Conservation (phyloP, 2,888 invertebrate genomes). For the Macrosoma leucophasiata region DNA sequence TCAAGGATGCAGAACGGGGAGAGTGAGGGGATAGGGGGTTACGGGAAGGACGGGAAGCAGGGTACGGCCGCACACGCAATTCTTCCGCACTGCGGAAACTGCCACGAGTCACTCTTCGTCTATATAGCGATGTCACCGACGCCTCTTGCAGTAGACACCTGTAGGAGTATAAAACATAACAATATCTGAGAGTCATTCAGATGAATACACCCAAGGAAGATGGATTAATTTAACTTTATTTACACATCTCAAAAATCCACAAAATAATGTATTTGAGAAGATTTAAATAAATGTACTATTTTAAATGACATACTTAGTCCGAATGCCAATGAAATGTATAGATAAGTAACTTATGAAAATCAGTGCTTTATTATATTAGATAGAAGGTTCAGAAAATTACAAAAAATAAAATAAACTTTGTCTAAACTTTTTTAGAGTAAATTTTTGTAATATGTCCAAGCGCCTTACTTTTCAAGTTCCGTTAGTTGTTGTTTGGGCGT, state of each 20-base stretch:
- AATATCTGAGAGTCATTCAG: too few species aligned
- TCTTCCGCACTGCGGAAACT: slow-evolving; percentile 62
- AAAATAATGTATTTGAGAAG: too few species aligned
- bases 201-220: too few species aligned
- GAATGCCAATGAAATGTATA: too few species aligned
- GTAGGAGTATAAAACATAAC: slow-evolving; percentile 14
- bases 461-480: slow-evolving; percentile 56
- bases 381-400: too few species aligned
- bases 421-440: background rate
- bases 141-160: slow-evolving; percentile 63
- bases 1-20: slow-evolving; percentile 49
- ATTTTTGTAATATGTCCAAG: background rate
- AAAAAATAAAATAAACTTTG: background rate
- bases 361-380: too few species aligned
- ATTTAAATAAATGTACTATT: too few species aligned
- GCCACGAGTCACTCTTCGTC: slow-evolving; percentile 46
- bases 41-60: slow-evolving; percentile 27
- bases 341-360: too few species aligned
- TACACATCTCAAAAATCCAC: too few species aligned
- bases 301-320: too few species aligned
- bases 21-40: slow-evolving; percentile 32
- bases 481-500: slow-evolving; percentile 62
- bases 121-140: slow-evolving; percentile 47
- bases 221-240: too few species aligned
- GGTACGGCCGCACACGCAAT: slow-evolving; percentile 52